Base-by-base conservation (phyloP, 2,888 invertebrate genomes). In the Eilema griseolum region DNA sequence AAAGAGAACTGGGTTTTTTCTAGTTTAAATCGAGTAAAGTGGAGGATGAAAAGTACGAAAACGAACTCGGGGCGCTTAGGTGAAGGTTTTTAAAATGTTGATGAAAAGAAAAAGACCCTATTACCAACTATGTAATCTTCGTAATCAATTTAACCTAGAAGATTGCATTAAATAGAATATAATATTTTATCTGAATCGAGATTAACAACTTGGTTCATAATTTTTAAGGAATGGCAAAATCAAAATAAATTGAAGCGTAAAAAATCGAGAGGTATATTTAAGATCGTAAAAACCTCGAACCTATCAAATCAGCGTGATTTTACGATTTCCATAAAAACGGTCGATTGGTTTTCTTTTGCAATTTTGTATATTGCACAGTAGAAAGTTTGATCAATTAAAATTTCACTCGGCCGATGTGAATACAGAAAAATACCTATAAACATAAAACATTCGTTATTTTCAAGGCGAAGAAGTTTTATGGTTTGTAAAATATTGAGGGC, bases 401-500 rank as follows among this genome's bases (percentile, higher is more conserved):
- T 73, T 81, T 83, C 77, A 75, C 73, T 79, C 77, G 73, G 74
- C 75, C 71, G 64, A 69, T 75, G 79, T 82, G 83, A 83, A 84
- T 86, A 78, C 82, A 78, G 52, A 85, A 88, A 86, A 5, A 89
- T 89, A 93, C 90, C 89, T 93, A 92, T 93, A 92, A 93, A 90
- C 92, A 90, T 93, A 92, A 93, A 94, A 91, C 91, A 89, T 92
- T 92, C 88, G 88, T 90, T 92, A 91, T 92, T 93, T 93, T 90
- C 90, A 89, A 89, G 89, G 86, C 89, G 85, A 86, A 86, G 87
- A 92, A 93, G 92, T 94, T 94, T 94, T 94, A 94, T 93, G 94
- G 92, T 92, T 94, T 94, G 93, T 94, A 92, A 94, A 94, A 94
- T 94, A 94, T 94, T 93, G 93, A 89, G 92, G 90, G 88, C 90